Percentiles rank a stretch among this genome's conserved stretches.
These are phyloP conservation scores for Lasioglossum pauxillum DNA, from an alignment of 2,888 invertebrate species.

Conservation along the genomic window DNA sequence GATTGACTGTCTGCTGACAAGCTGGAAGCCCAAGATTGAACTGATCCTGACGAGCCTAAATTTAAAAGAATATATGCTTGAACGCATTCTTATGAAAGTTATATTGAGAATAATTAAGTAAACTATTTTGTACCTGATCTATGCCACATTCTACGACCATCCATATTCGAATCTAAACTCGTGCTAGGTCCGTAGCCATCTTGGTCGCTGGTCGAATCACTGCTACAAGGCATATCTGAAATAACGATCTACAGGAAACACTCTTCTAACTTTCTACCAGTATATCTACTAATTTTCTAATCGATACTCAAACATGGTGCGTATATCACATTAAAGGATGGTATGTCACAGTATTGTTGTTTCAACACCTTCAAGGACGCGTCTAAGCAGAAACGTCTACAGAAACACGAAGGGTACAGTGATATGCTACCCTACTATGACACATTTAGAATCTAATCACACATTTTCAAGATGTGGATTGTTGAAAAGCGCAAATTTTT, in stretches of 20 bases:
- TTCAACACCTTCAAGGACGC: constrained; percentile 7
- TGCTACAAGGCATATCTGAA: constrained; percentile 85
- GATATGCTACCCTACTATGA: constrained; percentile 25
- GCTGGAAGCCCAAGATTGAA: constrained; percentile 88
- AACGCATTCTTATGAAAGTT: background rate
- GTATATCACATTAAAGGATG: constrained; percentile 34
- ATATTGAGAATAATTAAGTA: background rate
- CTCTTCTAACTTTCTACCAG: constrained; percentile 17
- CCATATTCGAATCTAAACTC: constrained; percentile 86
- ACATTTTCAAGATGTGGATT: background rate
- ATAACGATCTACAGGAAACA: constrained; percentile 63
- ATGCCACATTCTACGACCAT: constrained; percentile 82
- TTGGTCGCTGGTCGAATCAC: constrained; percentile 86
- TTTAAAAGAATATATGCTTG: too few relatives aligned
- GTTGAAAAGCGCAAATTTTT: background rate
- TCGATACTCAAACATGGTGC: constrained; percentile 42
- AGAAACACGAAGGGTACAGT: constrained; percentile 23
- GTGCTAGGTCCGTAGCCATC: constrained; percentile 87
- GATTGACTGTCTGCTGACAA: constrained; percentile 87
- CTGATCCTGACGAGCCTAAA: constrained; percentile 87
- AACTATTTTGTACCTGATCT: constrained; percentile 81
- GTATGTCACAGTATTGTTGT: constrained; percentile 17
- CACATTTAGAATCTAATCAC: constrained; percentile 8
- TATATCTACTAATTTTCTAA: constrained; percentile 49
- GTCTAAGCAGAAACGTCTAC: constrained; percentile 58